Evolutionary conservation across 1,140 invertebrate genomes (phyloP).

Genomic region (Drosophila nigromelanica): DNA sequence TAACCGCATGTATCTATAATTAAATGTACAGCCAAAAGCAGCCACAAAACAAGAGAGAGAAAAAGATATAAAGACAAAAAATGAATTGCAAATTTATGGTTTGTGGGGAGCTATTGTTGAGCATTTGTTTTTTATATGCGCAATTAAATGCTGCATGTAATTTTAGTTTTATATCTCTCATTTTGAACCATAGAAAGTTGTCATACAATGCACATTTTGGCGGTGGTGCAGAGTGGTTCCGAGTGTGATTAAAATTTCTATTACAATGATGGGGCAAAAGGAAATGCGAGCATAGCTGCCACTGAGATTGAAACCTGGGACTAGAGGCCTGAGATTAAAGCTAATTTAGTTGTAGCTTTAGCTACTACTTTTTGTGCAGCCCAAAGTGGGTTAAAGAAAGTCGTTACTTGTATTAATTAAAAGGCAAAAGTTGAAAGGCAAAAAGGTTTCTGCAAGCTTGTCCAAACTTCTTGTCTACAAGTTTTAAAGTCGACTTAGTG

Average conservation of each 20-base stretch:
- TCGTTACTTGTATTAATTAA: constrained; percentile 76
- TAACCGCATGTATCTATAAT: constrained; percentile 12
- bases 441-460: constrained; percentile 23
- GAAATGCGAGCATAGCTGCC: constrained; percentile 15
- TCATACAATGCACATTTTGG: constrained; percentile 45
- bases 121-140: constrained; percentile 64
- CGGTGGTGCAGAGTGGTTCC: constrained; percentile 17
- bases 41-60: no score
- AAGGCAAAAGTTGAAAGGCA: constrained; percentile 50
- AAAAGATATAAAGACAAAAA: background rate
- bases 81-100: constrained; percentile 59
- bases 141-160: constrained; percentile 66
- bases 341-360: constrained; percentile 38
- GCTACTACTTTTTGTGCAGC: background rate
- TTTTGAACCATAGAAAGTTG: constrained; percentile 54
- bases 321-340: constrained; percentile 23
- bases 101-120: constrained; percentile 35
- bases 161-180: constrained; percentile 22
- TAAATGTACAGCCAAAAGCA: constrained; percentile 21
- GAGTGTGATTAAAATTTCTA: constrained; percentile 42
- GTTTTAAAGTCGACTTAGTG: constrained; percentile 13
- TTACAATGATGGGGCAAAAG: constrained; percentile 43
- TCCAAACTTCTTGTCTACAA: constrained; percentile 2
- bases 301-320: constrained; percentile 9
- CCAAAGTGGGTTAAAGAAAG: constrained; percentile 74